A percentile compares a stretch with the other conserved stretches of the same genome.
phyloP scores from a whole-genome alignment of 1,140 invertebrate species.

The Glomeris maerens region DNA sequence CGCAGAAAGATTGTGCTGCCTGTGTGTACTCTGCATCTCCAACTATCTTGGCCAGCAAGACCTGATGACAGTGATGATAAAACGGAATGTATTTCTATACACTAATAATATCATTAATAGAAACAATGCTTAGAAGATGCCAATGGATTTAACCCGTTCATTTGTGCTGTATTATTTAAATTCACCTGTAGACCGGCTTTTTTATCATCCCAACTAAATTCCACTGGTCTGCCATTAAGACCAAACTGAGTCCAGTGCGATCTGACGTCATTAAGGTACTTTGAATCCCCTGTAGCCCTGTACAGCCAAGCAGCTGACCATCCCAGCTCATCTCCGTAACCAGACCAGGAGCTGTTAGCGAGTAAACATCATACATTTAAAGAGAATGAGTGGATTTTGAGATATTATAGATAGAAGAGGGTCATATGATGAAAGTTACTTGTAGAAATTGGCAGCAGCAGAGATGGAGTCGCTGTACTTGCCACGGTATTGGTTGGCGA shows the following conservation, averaged over 20 bases:
- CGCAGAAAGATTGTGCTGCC: no score
- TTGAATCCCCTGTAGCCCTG: slow-evolving; percentile 39
- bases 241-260: slow-evolving; percentile 37
- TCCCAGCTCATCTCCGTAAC: slow-evolving; percentile 44
- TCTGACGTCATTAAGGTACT: slow-evolving; percentile 39
- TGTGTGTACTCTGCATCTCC: no score
- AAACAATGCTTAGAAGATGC: no score
- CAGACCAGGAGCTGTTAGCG: slow-evolving; percentile 33
- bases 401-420: no score
- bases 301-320: slow-evolving; percentile 48
- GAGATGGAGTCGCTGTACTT: slow-evolving; percentile 42
- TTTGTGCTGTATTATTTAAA: no score
- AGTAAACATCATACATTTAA: neutral
- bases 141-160: no score
- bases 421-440: slow-evolving; percentile 26
- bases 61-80: no score
- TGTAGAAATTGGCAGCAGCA: slow-evolving; percentile 39
- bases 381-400: no score
- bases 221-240: slow-evolving; percentile 34
- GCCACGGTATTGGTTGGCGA: slow-evolving; percentile 40
- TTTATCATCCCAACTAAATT: slow-evolving; percentile 46
- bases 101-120: no score
- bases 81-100: no score
- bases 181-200: slow-evolving; percentile 40
- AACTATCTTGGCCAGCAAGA: no score